Percentiles rank a stretch among this genome's conserved stretches.
Evolutionary conservation across 2,888 invertebrate genomes (phyloP).

Genomic region (Tipula lateralis): DNA sequence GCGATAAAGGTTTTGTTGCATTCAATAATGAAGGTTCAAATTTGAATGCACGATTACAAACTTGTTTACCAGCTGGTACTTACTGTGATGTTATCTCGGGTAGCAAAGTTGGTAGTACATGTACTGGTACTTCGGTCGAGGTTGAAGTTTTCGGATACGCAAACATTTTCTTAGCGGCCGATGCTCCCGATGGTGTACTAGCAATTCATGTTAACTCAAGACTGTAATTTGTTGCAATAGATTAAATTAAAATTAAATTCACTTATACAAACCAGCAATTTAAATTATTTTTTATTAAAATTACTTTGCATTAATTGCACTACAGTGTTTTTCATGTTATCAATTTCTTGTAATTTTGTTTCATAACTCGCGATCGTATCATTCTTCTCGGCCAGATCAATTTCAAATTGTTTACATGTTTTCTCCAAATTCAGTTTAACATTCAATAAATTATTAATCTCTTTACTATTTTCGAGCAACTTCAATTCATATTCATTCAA

Average conservation of each 20-base stretch:
- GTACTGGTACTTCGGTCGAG: slow-evolving; percentile 60
- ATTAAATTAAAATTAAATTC: too few relatives aligned
- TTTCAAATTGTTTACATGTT: slow-evolving; percentile 25
- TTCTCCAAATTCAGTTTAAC: background rate
- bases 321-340: slow-evolving; percentile 12
- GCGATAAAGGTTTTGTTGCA: slow-evolving; percentile 63
- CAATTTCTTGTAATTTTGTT: background rate
- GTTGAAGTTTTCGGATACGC: slow-evolving; percentile 58
- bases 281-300: slow-evolving; percentile 27
- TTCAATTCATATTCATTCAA: background rate
- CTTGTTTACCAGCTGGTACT: slow-evolving; percentile 62
- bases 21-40: slow-evolving; percentile 61
- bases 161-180: slow-evolving; percentile 52
- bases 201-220: slow-evolving; percentile 52
- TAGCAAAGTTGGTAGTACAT: slow-evolving; percentile 49
- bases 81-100: slow-evolving; percentile 80
- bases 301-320: slow-evolving; percentile 28
- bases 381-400: background rate
- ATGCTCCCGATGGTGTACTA: slow-evolving; percentile 58
- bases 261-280: background rate
- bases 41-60: slow-evolving; percentile 51
- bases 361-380: background rate
- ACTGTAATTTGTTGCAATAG: background rate
- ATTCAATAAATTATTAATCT: background rate
- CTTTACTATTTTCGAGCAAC: background rate